phyloP scores from a whole-genome alignment of 2,888 invertebrate species.

The Pocota personata region DNA sequence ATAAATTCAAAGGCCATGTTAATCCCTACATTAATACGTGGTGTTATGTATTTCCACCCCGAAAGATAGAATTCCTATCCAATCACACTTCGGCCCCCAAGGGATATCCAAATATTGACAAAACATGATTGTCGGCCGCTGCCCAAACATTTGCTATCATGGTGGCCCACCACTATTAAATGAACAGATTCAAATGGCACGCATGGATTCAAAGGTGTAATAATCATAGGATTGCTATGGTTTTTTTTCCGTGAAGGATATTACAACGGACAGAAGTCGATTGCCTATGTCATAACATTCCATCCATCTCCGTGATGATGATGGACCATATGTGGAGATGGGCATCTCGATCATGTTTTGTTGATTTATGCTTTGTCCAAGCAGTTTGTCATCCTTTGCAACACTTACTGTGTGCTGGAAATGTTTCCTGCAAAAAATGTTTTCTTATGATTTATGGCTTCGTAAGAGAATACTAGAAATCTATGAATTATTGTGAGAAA shows the following conservation, averaged over 20 bases:
- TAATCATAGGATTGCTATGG: background rate
- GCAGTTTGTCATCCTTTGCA: background rate
- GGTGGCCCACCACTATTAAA: conserved; percentile 28
- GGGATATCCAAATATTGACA: conserved; percentile 33
- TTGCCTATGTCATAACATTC: conserved; percentile 16
- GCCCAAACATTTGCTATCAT: conserved; percentile 12
- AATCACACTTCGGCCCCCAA: conserved; percentile 42
- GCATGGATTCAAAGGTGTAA: conserved; percentile 8
- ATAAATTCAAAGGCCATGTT: conserved; percentile 22
- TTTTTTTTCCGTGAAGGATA: conserved; percentile 2
- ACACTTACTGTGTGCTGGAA: background rate
- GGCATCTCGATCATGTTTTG: background rate
- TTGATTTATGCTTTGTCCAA: conserved; percentile 12
- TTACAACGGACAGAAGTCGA: conserved; percentile 3
- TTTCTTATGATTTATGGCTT: background rate
- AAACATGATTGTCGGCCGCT: conserved; percentile 12
- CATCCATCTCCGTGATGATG: background rate
- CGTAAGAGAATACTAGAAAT: conserved; percentile 1
- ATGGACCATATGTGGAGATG: background rate
- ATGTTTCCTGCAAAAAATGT: background rate
- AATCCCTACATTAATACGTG: conserved; percentile 19
- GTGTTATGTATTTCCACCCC: conserved; percentile 25
- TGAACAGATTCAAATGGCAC: conserved; percentile 46
- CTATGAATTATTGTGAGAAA: background rate
- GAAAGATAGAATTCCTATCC: conserved; percentile 25